Evolutionary conservation across 2,888 invertebrate genomes (phyloP).

Genomic region (Cataglyphis altisquamis): DNA sequence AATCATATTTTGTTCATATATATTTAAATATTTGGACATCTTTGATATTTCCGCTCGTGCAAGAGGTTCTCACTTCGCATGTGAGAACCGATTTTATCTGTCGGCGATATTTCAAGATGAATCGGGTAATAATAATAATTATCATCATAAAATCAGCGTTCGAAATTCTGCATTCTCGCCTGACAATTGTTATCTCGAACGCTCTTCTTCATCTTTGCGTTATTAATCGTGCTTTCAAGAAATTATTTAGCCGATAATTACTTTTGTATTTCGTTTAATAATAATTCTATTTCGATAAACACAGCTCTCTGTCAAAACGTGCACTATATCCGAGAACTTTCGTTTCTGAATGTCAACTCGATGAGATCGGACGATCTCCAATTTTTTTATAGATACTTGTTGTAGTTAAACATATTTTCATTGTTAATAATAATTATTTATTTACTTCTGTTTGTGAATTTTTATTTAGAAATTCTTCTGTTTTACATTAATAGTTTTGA

Average conservation of each 20-base stretch:
- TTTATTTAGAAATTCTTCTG: neutral
- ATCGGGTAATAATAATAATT: conserved; percentile 48
- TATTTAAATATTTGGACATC: conserved; percentile 37
- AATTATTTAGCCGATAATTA: neutral
- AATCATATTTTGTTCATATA: conserved; percentile 51
- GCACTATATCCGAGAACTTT: neutral
- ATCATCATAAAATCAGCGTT: conserved; percentile 17
- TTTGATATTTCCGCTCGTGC: conserved; percentile 52
- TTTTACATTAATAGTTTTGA: neutral
- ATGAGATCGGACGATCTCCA: neutral
- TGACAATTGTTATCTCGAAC: neutral
- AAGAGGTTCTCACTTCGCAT: neutral
- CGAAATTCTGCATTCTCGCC: conserved; percentile 21
- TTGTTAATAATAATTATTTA: neutral
- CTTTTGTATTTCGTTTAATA: conserved; percentile 6
- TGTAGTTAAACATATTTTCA: neutral
- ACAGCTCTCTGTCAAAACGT: neutral
- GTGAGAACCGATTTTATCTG: conserved; percentile 63
- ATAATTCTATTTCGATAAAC: conserved; percentile 1
- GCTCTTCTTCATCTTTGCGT: neutral
- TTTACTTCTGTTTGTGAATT: neutral
- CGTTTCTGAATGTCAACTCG: neutral
- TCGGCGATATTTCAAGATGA: conserved; percentile 50
- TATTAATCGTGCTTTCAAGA: neutral
- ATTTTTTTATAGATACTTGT: neutral